Percentiles rank a stretch among this genome's conserved stretches.
Conservation (phyloP, 2,113 vertebrate genomes). For the Pteruthius melanotis region DNA sequence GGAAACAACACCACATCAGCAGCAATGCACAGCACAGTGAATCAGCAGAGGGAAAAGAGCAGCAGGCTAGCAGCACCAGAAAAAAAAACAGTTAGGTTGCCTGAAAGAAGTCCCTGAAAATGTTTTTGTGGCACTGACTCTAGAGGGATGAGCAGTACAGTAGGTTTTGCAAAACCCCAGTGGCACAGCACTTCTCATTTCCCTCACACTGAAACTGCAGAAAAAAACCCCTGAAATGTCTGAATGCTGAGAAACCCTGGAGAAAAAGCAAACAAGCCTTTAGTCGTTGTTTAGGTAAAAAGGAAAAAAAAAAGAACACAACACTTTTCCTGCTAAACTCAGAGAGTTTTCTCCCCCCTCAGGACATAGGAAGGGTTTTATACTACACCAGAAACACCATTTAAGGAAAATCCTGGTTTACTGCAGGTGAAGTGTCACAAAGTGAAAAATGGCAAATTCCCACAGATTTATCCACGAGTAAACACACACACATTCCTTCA, state of each 20-base stretch:
- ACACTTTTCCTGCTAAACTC: not conserved
- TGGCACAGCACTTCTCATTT: not conserved
- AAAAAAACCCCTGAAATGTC: not conserved
- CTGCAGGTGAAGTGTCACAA: slow-evolving; percentile 34
- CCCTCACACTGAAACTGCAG: not conserved
- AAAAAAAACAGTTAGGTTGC: not conserved
- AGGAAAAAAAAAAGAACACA: not conserved
- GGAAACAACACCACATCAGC: not conserved
- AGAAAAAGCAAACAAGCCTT: not conserved
- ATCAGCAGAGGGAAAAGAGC: not conserved
- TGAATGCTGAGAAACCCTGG: not conserved
- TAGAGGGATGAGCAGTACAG: not conserved
- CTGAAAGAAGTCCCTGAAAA: not conserved
- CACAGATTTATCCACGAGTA: not conserved
- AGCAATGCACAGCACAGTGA: not conserved
- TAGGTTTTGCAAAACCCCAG: not conserved
- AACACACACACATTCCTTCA: not conserved
- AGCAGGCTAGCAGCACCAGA: not conserved
- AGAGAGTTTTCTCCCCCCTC: not conserved
- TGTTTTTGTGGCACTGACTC: not conserved
- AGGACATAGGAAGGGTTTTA: not conserved
- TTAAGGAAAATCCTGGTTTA: not conserved
- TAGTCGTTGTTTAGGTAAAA: not conserved
- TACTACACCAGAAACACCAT: not conserved
- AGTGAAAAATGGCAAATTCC: slow-evolving; percentile 30